Conservation (phyloP, 35 echinoderm and acorn worm genomes). For the Patiria miniata region DNA sequence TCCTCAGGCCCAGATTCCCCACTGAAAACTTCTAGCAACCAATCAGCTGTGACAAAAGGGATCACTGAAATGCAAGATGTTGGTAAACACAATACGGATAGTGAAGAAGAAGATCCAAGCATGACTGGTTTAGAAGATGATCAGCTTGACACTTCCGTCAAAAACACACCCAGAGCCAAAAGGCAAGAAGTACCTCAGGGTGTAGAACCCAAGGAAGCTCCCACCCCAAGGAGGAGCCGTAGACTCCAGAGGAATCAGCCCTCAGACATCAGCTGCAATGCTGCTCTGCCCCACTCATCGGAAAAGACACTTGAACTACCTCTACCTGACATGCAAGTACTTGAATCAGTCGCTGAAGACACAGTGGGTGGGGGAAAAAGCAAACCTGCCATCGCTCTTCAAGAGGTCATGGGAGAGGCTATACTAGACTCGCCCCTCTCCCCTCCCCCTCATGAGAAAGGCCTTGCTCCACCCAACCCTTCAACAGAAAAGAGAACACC, state of each 20-base stretch:
- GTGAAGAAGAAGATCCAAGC: neutral
- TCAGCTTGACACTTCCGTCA: neutral
- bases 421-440: conserved; percentile 10
- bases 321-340: no score
- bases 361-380: no score
- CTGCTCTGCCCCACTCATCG: no score
- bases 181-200: neutral
- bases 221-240: neutral
- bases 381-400: no score
- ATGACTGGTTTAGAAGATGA: neutral
- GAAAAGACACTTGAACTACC: no score
- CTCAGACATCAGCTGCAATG: neutral
- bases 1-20: neutral
- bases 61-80: no score
- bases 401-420: neutral
- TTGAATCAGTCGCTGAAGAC: no score
- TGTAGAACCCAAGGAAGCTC: neutral
- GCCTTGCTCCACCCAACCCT: neutral
- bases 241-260: neutral
- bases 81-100: neutral
- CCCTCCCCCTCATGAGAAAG: neutral
- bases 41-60: no score
- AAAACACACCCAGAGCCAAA: neutral
- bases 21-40: neutral
- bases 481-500: neutral